These are phyloP conservation scores for Bombus pascuorum DNA, from an alignment of 1,140 invertebrate species.

Conservation along the genomic window DNA sequence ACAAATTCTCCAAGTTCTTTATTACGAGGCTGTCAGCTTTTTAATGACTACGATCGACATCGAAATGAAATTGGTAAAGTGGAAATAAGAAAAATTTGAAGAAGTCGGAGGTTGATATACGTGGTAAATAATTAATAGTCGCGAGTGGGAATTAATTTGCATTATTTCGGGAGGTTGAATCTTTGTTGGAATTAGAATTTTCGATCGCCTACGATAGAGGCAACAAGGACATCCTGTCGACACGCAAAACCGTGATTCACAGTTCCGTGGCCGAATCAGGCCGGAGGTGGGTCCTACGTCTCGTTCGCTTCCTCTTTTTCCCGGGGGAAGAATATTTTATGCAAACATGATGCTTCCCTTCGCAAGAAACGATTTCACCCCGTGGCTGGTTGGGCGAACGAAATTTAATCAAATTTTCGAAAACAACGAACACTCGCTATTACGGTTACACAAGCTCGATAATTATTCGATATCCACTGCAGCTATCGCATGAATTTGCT, in stretches of 20 bases:
- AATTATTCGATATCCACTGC: constrained; percentile 41
- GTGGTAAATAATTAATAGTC: neutral
- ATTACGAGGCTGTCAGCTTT: neutral
- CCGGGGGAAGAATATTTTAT: constrained; percentile 69
- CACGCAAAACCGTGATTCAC: constrained; percentile 60
- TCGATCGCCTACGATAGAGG: neutral
- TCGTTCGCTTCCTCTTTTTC: constrained; percentile 57
- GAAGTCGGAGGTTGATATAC: neutral
- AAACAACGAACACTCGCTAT: constrained; percentile 48
- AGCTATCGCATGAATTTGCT: neutral
- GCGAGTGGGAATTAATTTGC: neutral
- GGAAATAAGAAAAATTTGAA: neutral
- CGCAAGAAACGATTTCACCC: constrained; percentile 55
- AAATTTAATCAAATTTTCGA: constrained; percentile 69
- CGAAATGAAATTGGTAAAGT: neutral
- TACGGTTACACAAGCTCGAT: constrained; percentile 24
- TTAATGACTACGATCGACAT: neutral
- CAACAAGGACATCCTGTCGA: constrained; percentile 39
- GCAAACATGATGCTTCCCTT: constrained; percentile 58
- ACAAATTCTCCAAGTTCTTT: constrained; percentile 15
- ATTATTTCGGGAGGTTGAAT: neutral
- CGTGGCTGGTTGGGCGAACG: constrained; percentile 30
- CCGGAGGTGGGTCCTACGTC: constrained; percentile 48
- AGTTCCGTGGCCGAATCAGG: constrained; percentile 46
- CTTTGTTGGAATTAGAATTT: neutral